Percentiles rank a stretch among this genome's conserved stretches.
These are phyloP conservation scores for Eucidaris tribuloides DNA, from an alignment of 35 echinoderm and acorn worm genomes.

Conservation along the genomic window DNA sequence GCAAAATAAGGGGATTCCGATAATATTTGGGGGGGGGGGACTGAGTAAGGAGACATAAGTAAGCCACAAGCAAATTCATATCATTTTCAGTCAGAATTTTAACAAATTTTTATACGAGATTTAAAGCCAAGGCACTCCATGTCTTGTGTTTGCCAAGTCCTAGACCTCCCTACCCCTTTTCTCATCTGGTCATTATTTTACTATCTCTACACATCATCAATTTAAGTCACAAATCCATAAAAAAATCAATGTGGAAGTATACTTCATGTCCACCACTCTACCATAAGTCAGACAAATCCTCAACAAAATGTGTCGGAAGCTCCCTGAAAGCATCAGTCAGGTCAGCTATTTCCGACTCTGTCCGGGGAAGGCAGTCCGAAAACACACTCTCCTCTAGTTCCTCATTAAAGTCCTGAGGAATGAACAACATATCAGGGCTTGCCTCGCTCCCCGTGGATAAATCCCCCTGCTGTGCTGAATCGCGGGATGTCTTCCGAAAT, in stretches of 20 bases:
- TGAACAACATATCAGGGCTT: conserved; percentile 88
- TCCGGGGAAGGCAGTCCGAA: conserved; percentile 37
- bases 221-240: no score
- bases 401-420: conserved; percentile 95
- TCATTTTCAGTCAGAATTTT: no score
- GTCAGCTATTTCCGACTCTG: conserved; percentile 27
- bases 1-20: no score
- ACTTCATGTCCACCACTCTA: not conserved
- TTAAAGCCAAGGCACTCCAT: no score
- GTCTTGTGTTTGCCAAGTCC: no score
- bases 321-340: conserved; percentile 70
- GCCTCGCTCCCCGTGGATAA: conserved; percentile 18
- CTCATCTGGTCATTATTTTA: not conserved
- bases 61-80: no score
- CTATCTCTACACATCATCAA: not conserved
- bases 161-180: not conserved
- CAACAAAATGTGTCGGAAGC: conserved; percentile 48
- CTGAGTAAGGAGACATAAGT: no score
- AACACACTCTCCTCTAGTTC: conserved; percentile 89
- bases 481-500: conserved; percentile 73
- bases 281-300: conserved; percentile 5
- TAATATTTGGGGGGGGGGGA: no score
- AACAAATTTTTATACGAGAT: no score
- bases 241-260: not conserved
- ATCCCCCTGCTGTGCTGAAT: conserved; percentile 12